Percentiles rank a stretch among this genome's conserved stretches.
Conservation (phyloP, 2,797 vertebrate genomes). For the Tangara arthus region DNA sequence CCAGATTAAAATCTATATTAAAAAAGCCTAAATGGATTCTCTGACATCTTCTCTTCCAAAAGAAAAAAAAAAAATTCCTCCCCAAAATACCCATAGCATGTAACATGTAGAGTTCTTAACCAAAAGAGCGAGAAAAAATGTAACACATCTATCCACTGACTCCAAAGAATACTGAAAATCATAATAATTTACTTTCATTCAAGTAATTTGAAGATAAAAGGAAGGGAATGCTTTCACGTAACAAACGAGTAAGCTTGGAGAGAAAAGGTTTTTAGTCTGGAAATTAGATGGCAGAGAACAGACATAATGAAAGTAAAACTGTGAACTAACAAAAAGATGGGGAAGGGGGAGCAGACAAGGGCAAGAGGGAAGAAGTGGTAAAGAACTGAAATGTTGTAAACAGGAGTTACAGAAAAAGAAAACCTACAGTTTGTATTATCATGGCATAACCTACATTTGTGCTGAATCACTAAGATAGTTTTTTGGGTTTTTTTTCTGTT, state of each 20-base stretch:
- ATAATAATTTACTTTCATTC: not conserved
- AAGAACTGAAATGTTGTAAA: not conserved
- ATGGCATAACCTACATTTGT: not conserved
- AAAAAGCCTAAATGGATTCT: not conserved
- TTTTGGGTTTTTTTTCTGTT: not conserved
- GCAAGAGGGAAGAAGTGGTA: not conserved
- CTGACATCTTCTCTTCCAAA: not conserved
- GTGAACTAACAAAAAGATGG: not conserved
- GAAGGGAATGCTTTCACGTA: not conserved
- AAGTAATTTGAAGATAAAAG: not conserved
- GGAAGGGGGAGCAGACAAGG: rapidly evolving
- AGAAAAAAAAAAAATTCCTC: not conserved
- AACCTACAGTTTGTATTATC: not conserved
- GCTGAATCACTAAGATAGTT: not conserved
- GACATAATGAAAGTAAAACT: not conserved
- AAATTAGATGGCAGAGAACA: not conserved
- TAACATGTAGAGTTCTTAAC: not conserved
- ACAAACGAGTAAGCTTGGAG: not conserved
- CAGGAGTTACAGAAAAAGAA: not conserved
- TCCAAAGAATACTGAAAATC: not conserved
- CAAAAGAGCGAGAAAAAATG: not conserved
- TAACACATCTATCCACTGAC: not conserved
- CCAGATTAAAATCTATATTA: not conserved
- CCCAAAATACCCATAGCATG: rapidly evolving
- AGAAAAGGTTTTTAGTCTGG: not conserved